A percentile compares a stretch with the other conserved stretches of the same genome.
These are phyloP conservation scores for Coilia nasus DNA, from an alignment of 2,797 vertebrate genomes.

Conservation along the genomic window DNA sequence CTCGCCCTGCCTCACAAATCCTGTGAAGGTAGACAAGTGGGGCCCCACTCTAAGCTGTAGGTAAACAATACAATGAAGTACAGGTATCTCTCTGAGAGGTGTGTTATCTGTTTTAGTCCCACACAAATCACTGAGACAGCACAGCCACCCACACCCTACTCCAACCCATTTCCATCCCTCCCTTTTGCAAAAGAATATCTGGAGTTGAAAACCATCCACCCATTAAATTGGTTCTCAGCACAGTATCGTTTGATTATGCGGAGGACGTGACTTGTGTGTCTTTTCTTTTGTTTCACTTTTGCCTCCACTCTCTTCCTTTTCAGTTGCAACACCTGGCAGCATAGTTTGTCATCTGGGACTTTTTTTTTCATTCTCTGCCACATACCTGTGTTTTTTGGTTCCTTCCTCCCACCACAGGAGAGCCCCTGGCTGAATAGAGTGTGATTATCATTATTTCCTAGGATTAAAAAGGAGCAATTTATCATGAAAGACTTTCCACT, in stretches of 20 bases:
- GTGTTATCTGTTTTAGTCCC: constrained; percentile 65
- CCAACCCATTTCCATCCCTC: constrained; percentile 64
- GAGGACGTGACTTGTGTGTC: constrained; percentile 61
- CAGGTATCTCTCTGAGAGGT: constrained; percentile 18
- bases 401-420: neutral
- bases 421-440: neutral
- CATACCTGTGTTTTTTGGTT: neutral
- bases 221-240: constrained; percentile 86
- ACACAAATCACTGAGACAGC: constrained; percentile 74
- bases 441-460: neutral
- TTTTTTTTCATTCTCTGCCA: neutral
- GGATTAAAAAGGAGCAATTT: neutral
- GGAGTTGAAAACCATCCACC: constrained; percentile 83
- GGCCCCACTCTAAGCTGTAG: neutral
- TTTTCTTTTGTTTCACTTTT: constrained; percentile 34
- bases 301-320: constrained; percentile 16
- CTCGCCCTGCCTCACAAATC: constrained; percentile 6
- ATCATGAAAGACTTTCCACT: neutral
- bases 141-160: constrained; percentile 39
- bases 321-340: constrained; percentile 8
- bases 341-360: neutral
- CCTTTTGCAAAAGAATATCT: constrained; percentile 48
- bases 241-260: constrained; percentile 76
- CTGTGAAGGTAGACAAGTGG: neutral
- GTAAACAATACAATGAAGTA: constrained; percentile 30